A percentile compares a stretch with the other conserved stretches of the same genome.
phyloP scores from a whole-genome alignment of 2,113 vertebrate genomes.

The Cinclus mexicanus region DNA sequence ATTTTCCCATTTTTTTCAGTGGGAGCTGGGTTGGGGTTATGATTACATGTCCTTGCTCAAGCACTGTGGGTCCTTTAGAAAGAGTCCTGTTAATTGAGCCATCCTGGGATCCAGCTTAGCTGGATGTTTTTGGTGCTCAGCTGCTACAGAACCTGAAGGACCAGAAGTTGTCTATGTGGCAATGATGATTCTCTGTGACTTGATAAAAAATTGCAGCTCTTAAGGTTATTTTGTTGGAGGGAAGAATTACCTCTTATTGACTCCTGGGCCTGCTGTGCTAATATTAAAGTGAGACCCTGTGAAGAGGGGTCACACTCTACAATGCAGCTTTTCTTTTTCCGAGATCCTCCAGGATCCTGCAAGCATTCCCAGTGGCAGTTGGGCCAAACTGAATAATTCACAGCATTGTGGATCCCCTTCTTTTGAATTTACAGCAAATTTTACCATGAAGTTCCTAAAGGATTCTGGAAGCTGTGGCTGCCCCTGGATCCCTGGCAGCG shows the following conservation, averaged over 20 bases:
- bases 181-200: not conserved
- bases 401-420: not conserved
- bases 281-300: not conserved
- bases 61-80: not conserved
- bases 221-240: not conserved
- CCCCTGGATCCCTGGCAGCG: not conserved
- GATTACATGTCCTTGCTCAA: not conserved
- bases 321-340: not conserved
- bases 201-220: not conserved
- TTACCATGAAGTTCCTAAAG: not conserved
- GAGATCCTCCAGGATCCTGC: not conserved
- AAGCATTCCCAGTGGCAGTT: not conserved
- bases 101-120: not conserved
- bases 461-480: rapidly evolving
- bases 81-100: not conserved
- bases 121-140: not conserved
- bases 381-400: not conserved
- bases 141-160: not conserved
- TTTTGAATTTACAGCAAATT: not conserved
- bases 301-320: not conserved
- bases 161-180: not conserved
- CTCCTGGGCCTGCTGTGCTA: not conserved
- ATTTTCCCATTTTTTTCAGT: not conserved
- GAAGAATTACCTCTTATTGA: not conserved
- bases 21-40: not conserved